Conservation (phyloP, 2,888 invertebrate genomes). For the Schrankia costaestrigalis region DNA sequence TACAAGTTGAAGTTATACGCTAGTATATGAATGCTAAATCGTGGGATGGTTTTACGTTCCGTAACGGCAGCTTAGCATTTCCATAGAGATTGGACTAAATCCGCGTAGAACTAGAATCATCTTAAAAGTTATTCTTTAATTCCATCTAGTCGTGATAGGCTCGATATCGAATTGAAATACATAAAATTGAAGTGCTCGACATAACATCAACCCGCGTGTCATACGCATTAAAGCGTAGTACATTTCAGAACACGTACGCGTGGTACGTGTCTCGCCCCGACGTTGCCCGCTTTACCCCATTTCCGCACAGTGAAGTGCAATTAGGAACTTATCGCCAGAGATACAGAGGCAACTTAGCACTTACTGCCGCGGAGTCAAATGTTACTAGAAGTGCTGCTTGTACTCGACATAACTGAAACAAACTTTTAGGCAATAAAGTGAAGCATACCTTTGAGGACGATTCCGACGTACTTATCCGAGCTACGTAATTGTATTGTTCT, state of each 20-base stretch:
- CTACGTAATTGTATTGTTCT: slow-evolving; percentile 1
- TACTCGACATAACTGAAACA: slow-evolving; percentile 22
- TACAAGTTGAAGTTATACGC: slow-evolving; percentile 25
- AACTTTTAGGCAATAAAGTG: slow-evolving; percentile 17
- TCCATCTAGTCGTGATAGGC: slow-evolving; percentile 24
- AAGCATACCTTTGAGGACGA: slow-evolving; percentile 16
- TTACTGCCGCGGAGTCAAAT: slow-evolving; percentile 33
- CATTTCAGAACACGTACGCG: slow-evolving; percentile 62
- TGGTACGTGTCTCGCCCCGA: slow-evolving; percentile 51
- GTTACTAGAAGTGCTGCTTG: slow-evolving; percentile 29
- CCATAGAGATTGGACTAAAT: slow-evolving; percentile 13
- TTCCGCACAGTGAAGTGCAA: slow-evolving; percentile 65
- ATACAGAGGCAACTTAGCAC: slow-evolving; percentile 49
- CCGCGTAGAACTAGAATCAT: slow-evolving; percentile 21
- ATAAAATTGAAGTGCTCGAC: slow-evolving; percentile 42
- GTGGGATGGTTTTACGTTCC: slow-evolving; percentile 8
- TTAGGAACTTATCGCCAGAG: slow-evolving; percentile 66
- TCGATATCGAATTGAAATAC: slow-evolving; percentile 40
- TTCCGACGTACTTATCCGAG: slow-evolving; percentile 3
- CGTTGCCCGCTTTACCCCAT: slow-evolving; percentile 56
- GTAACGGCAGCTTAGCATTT: slow-evolving; percentile 22
- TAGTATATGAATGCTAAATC: slow-evolving; percentile 9
- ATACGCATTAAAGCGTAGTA: slow-evolving; percentile 48
- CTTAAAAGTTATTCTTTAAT: slow-evolving; percentile 30
- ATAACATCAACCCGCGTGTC: slow-evolving; percentile 42